phyloP scores from a whole-genome alignment of 37 sponge, comb jelly and placozoan genomes.

The Aplysina aerophoba region DNA sequence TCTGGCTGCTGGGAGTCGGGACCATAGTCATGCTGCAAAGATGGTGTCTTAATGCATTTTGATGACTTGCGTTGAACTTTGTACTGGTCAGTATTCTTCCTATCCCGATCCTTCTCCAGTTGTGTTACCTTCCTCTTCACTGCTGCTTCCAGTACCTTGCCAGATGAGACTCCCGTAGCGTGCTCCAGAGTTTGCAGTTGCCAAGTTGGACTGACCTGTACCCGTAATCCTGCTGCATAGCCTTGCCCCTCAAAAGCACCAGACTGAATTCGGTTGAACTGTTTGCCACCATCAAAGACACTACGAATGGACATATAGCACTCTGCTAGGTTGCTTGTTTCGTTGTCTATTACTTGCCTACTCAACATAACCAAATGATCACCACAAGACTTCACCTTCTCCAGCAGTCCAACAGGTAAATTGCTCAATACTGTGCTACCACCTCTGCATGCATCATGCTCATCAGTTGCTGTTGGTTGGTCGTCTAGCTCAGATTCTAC shows the following conservation, averaged over 20 bases:
- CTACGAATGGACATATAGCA: conserved; percentile 1
- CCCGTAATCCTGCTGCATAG: background rate
- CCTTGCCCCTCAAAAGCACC: background rate
- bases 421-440: background rate
- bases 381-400: background rate
- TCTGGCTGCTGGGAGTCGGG: conserved; percentile 8
- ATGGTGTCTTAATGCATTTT: background rate
- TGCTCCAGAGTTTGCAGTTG: too few species aligned
- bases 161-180: background rate
- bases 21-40: background rate
- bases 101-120: background rate
- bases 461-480: background rate
- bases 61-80: background rate
- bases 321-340: conserved; percentile 28
- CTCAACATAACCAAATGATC: background rate
- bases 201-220: background rate
- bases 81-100: conserved; percentile 12
- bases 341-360: background rate
- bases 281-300: conserved; percentile 1
- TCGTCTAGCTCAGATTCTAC: background rate
- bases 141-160: background rate
- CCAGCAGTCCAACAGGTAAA: background rate
- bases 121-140: background rate
- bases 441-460: background rate
- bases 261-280: conserved; percentile 3